Base-by-base conservation (phyloP, 2,797 vertebrate genomes). In the Melanotaenia boesemani region DNA sequence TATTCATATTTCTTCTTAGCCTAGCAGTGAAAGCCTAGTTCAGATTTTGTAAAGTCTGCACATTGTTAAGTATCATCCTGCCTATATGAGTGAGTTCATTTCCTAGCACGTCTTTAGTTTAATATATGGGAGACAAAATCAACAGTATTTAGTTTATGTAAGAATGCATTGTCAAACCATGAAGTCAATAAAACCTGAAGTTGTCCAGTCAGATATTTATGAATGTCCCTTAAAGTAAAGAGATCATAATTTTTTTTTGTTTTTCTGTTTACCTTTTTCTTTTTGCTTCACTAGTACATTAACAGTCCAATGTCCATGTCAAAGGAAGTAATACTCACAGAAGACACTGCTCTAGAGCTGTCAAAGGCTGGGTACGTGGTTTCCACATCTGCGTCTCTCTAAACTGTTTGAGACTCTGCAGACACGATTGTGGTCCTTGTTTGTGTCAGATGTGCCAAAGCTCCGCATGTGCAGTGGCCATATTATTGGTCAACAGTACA, bases 11-110 rank as follows among this genome's bases (percentile, higher is more conserved):
- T 13, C 28, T 52, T 55, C 48, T 52, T 68, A 62, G 39, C 24
- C 13, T 74, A 2, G 26, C 24, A 70, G 34, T n/a, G 20, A 61
- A 61, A 37, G 22, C 58, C 8, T 13, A n/a, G 24, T 67, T 74
- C 18, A 48, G 37, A 48, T 70, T 34, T 57, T 63, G 50, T 32
- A 6, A 50, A 56, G 60, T 67, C 26, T 55, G 50, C n/a, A 11
- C 15, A 50, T 16, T 66, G 16, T 67, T 9, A 67, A 54, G 46
- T 30, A 67, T 60, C 37, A 32, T 60, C 10, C 20, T 59, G 39
- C 32, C 20, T 18, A 18, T 36, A 16, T n/a, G 37, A n/a, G 34
- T 28, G 64, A 36, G 22, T 62, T 76, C 9, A 37, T 56, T 70
- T 67, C 16, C 9, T 20, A 24, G n/a, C 54, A 63, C 39, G 59